phyloP scores from a whole-genome alignment of 2,888 invertebrate species.

The Caenorhabditis panamensis region DNA sequence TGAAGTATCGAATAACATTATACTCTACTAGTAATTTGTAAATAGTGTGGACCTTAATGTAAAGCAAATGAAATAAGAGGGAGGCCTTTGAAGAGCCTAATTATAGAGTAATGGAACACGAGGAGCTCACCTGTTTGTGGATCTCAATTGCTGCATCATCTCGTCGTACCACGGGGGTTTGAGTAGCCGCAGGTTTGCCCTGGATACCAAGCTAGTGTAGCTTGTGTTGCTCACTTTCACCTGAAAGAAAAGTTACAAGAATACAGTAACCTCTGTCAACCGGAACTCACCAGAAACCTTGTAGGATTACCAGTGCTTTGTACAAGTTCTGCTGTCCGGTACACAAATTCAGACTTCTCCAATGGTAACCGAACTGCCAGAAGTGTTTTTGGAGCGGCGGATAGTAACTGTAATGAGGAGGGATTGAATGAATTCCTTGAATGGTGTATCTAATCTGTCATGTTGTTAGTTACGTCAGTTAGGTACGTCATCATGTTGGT shows the following conservation, averaged over 20 bases:
- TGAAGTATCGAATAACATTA: too few relatives aligned
- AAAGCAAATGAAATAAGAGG: too few relatives aligned
- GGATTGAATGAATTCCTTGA: background rate
- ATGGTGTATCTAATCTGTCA: background rate
- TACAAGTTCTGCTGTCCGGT: slow-evolving; percentile 61
- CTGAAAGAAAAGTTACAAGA: too few relatives aligned
- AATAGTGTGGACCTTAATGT: too few relatives aligned
- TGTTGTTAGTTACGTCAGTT: background rate
- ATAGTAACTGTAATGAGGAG: slow-evolving; percentile 20
- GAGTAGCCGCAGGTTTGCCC: slow-evolving; percentile 92
- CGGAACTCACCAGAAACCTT: slow-evolving; percentile 60
- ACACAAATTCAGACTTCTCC: slow-evolving; percentile 25
- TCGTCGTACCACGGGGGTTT: slow-evolving; percentile 98
- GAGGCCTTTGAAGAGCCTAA: too few relatives aligned
- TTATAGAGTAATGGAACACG: too few relatives aligned
- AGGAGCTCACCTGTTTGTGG: background rate
- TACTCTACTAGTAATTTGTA: too few relatives aligned
- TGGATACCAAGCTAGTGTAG: slow-evolving; percentile 85
- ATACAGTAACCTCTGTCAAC: too few relatives aligned
- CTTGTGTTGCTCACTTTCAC: slow-evolving; percentile 46
- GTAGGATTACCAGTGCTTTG: slow-evolving; percentile 41
- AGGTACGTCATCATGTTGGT: background rate
- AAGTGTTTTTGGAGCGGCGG: slow-evolving; percentile 28
- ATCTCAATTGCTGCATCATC: slow-evolving; percentile 82
- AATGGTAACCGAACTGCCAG: slow-evolving; percentile 64